Conservation (phyloP, 2,888 invertebrate genomes). For the Odontocerum albicorne region DNA sequence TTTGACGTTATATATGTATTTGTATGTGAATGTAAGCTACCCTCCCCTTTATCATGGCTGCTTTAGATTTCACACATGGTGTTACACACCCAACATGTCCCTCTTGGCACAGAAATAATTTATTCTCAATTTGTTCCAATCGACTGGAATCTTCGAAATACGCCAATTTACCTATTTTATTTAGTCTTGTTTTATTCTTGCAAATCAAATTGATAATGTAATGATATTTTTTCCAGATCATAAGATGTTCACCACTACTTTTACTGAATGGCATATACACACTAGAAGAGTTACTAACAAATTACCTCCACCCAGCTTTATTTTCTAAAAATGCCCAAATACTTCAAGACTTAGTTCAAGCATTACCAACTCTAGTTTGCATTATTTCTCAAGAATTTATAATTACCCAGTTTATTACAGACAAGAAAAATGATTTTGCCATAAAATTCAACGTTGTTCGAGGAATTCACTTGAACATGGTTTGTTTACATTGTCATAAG, state of each 20-base stretch:
- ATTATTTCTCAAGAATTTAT: conserved; percentile 41
- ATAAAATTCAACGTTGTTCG: conserved; percentile 23
- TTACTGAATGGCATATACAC: conserved; percentile 45
- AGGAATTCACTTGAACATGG: conserved; percentile 41
- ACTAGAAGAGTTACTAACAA: conserved; percentile 49
- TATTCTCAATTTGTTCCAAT: no score
- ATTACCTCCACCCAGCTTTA: conserved; percentile 50
- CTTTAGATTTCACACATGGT: no score
- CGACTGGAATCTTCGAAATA: no score
- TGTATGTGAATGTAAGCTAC: no score
- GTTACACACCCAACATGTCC: no score
- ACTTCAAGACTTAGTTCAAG: conserved; percentile 43
- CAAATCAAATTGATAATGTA: no score
- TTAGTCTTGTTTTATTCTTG: no score
- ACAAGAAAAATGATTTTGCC: conserved; percentile 8
- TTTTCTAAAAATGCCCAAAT: conserved; percentile 44
- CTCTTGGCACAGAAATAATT: no score
- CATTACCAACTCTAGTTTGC: conserved; percentile 46
- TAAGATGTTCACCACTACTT: conserved; percentile 46
- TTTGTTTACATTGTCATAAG: conserved; percentile 48
- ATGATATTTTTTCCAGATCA: conserved; percentile 47
- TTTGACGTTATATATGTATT: no score
- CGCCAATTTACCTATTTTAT: no score
- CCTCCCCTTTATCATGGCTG: no score
- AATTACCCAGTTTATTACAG: conserved; percentile 1